A percentile compares a stretch with the other conserved stretches of the same genome.
Evolutionary conservation across 2,797 vertebrate genomes (phyloP).

Genomic region (Megaceryle alcyon): DNA sequence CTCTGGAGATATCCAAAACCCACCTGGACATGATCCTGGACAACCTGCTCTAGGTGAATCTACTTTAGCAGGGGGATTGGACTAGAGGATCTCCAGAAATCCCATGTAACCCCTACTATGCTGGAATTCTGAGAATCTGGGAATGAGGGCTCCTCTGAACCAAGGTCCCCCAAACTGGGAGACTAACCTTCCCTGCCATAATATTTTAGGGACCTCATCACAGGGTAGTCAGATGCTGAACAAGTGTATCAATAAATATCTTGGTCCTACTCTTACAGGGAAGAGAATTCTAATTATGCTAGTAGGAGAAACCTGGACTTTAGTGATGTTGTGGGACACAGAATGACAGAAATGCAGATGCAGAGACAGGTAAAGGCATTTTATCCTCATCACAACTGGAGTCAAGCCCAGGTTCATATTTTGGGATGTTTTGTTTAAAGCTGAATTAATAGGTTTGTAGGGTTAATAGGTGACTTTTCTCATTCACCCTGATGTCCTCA

Average conservation of each 20-base stretch:
- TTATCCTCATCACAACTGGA: rapidly evolving
- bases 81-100: background rate
- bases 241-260: background rate
- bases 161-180: background rate
- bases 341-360: background rate
- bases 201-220: background rate
- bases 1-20: background rate
- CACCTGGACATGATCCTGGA: background rate
- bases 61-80: background rate
- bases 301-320: background rate
- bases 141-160: background rate
- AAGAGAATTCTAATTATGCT: background rate
- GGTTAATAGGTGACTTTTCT: background rate
- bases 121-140: background rate
- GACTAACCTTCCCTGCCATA: background rate
- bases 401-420: background rate
- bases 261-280: background rate
- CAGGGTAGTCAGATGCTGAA: rapidly evolving
- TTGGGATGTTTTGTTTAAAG: background rate
- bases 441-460: background rate
- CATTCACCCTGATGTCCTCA: background rate
- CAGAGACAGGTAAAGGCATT: background rate
- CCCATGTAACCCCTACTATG: background rate
- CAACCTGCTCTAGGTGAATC: background rate
- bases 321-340: background rate